Base-by-base conservation (phyloP, 2,888 invertebrate species). In the Tipula lateralis region DNA sequence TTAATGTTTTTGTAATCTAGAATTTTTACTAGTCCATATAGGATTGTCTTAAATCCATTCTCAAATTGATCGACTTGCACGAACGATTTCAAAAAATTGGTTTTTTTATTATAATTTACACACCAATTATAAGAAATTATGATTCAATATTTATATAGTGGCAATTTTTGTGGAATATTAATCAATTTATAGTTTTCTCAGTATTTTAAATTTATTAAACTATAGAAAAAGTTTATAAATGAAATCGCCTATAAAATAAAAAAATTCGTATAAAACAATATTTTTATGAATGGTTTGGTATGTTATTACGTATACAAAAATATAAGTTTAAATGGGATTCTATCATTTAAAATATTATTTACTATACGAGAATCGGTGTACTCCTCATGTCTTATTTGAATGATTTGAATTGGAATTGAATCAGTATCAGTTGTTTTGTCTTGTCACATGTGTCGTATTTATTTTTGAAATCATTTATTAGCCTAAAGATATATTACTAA, bases 61-160 rank as follows among this genome's bases (percentile, higher is more conserved):
- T 82, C 82, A 82, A 82, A 82, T 16, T 32, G 82, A 82, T 82
- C 82, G 29, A 30, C 9, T 66, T 82, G n/a, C 29, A 82, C 30
- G 16, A 82, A 82, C 30, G 66, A 66, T 24, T 66, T 24, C 7
- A 66, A 66, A 24, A 50, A 50, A 9, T 66, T 66, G 66, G 19
- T 66, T 66, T 44, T n/a, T 44, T 66, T 19, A 66, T 66, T 66
- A 66, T 24, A 66, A 66, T 24, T 66, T 66, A 3, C 66, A 66
- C 9, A 66, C 66, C 19, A 66, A 24, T 66, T 24, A 66, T 66
- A 66, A 66, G 24, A 66, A 66, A 66, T 66, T 66, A 66, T 66
- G 66, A 66, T 66, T 66, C 66, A 66, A 66, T 66, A 24, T 66
- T 66, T 66, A 9, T 66, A 24, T 66, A 66, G 66, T 66, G 66